A percentile compares a stretch with the other conserved stretches of the same genome.
These are phyloP conservation scores for Spea hammondii DNA, from an alignment of 2,797 vertebrate species.

Conservation along the genomic window DNA sequence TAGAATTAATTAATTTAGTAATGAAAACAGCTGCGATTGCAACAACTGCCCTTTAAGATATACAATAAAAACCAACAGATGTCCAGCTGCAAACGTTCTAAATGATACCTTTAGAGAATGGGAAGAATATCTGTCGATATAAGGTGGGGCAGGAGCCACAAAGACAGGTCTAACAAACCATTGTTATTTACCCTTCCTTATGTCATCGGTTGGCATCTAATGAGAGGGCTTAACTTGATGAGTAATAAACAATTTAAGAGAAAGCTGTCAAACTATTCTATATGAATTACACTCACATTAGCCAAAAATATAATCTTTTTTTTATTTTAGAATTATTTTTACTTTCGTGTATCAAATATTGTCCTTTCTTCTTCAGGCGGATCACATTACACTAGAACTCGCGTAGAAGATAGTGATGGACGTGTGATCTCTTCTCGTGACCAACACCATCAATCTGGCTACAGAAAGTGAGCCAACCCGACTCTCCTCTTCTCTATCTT, in stretches of 20 bases:
- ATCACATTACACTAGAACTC: constrained; percentile 63
- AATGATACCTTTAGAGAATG: not conserved
- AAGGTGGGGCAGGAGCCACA: not conserved
- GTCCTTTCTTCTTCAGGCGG: constrained; percentile 39
- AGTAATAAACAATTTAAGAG: not conserved
- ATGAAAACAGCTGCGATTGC: no score
- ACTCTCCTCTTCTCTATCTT: not conserved
- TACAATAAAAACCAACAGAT: not conserved
- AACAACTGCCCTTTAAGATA: no score
- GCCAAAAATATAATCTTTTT: no score
- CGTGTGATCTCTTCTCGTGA: constrained; percentile 66
- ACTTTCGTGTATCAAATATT: not conserved
- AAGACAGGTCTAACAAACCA: not conserved
- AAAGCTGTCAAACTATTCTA: no score
- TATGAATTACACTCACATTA: no score
- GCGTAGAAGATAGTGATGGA: constrained; percentile 69
- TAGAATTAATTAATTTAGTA: not conserved
- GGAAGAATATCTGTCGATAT: not conserved
- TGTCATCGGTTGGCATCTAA: not conserved
- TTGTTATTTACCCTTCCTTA: not conserved
- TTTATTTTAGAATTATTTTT: no score
- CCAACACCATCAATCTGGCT: constrained; percentile 63
- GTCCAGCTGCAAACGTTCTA: not conserved
- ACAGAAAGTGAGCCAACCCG: constrained; percentile 50
- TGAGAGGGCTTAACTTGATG: not conserved